phyloP scores from a whole-genome alignment of 2,113 vertebrate genomes.

The Elaphurus davidianus region DNA sequence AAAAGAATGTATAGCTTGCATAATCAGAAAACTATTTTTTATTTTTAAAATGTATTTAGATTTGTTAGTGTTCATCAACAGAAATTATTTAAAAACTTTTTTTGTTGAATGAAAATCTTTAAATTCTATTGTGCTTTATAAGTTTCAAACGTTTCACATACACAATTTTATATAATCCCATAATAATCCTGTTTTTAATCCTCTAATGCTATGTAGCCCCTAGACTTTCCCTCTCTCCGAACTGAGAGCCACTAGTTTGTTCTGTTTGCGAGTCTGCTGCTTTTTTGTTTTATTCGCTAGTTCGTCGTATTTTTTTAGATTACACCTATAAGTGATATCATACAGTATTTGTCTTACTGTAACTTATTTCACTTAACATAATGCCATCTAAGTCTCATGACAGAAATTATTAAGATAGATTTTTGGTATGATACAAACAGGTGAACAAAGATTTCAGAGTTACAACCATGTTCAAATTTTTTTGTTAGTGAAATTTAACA shows the following conservation, averaged over 20 bases:
- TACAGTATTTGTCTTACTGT: not conserved
- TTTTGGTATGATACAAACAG: not conserved
- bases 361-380: not conserved
- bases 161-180: not conserved
- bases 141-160: not conserved
- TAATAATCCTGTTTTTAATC: not conserved
- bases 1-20: not conserved
- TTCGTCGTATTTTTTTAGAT: not conserved
- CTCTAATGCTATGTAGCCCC: not conserved
- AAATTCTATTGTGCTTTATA: not conserved
- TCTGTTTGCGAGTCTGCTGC: not conserved
- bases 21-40: not conserved
- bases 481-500: not conserved
- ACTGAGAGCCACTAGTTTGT: not conserved
- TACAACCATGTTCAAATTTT: not conserved
- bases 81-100: not conserved
- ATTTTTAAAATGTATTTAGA: not conserved
- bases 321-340: not conserved
- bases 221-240: not conserved
- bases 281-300: not conserved
- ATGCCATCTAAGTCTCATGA: not conserved
- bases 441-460: not conserved
- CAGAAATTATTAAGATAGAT: not conserved
- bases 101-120: not conserved
- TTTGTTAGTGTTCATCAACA: not conserved